These are phyloP conservation scores for Lasioglossum vierecki DNA, from an alignment of 2,888 invertebrate species.

Conservation along the genomic window DNA sequence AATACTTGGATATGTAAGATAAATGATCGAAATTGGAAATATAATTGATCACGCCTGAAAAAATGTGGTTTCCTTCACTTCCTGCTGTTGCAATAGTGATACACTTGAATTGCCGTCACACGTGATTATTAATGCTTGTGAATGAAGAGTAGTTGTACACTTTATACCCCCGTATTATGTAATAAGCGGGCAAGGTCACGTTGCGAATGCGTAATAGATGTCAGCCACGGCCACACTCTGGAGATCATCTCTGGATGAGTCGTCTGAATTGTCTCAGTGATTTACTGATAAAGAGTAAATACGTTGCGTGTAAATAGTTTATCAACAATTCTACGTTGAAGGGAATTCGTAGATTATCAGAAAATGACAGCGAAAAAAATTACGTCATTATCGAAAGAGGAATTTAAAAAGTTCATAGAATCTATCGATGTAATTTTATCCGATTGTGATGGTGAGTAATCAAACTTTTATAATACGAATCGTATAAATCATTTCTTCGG, in stretches of 20 bases:
- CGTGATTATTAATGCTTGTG: conserved; percentile 35
- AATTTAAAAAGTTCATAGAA: conserved; percentile 83
- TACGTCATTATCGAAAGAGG: conserved; percentile 86
- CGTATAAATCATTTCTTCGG: not conserved
- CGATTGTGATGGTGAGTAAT: conserved; percentile 71
- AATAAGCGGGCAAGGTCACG: conserved; percentile 52
- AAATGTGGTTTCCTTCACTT: not conserved
- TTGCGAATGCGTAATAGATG: conserved; percentile 26
- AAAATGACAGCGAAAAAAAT: conserved; percentile 85
- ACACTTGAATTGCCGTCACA: conserved; percentile 10
- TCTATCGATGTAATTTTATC: conserved; percentile 63
- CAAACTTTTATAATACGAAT: not conserved
- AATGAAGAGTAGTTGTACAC: conserved; percentile 35
- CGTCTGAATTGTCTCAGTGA: conserved; percentile 7
- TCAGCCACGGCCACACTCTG: not conserved
- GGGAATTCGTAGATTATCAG: conserved; percentile 1
- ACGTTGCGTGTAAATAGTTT: not conserved
- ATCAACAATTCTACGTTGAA: not conserved
- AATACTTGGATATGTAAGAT: not conserved
- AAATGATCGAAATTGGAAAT: conserved; percentile 16
- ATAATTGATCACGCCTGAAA: not conserved
- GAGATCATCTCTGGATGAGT: conserved; percentile 19
- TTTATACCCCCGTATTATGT: conserved; percentile 51
- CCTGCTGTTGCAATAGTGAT: not conserved
- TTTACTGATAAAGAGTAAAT: conserved; percentile 13